Evolutionary conservation across 2,113 vertebrate species (phyloP).

Genomic region (Ceuthmochares aereus): DNA sequence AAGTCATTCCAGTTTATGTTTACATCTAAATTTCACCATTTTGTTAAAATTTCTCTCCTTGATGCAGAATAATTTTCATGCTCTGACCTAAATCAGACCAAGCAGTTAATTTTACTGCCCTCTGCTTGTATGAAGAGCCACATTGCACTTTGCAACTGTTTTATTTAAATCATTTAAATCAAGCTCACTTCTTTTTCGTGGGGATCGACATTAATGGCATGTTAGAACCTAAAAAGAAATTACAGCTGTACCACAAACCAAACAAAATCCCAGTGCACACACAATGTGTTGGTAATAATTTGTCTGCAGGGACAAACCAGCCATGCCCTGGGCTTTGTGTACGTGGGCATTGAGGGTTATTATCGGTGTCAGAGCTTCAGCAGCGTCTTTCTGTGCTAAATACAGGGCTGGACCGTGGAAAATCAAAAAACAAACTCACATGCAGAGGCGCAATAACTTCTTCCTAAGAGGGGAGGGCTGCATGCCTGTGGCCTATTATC

Average conservation of each 20-base stretch:
- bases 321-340: conserved; percentile 66
- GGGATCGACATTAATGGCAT: neutral
- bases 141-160: neutral
- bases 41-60: neutral
- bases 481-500: conserved; percentile 56
- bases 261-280: neutral
- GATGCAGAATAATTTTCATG: neutral
- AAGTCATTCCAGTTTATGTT: neutral
- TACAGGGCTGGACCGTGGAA: conserved; percentile 68
- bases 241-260: neutral
- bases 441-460: conserved; percentile 58
- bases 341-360: conserved; percentile 47
- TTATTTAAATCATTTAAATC: neutral
- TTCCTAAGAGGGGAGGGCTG: conserved; percentile 41
- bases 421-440: conserved; percentile 78
- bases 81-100: neutral
- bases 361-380: conserved; percentile 40
- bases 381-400: conserved; percentile 68
- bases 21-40: neutral
- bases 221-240: conserved; percentile 20
- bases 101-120: neutral
- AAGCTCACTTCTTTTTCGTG: accelerated
- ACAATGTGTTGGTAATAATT: conserved; percentile 53
- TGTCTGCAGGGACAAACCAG: conserved; percentile 51
- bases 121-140: neutral